Conservation (phyloP, 2,113 vertebrate species). For the Egretta garzetta region DNA sequence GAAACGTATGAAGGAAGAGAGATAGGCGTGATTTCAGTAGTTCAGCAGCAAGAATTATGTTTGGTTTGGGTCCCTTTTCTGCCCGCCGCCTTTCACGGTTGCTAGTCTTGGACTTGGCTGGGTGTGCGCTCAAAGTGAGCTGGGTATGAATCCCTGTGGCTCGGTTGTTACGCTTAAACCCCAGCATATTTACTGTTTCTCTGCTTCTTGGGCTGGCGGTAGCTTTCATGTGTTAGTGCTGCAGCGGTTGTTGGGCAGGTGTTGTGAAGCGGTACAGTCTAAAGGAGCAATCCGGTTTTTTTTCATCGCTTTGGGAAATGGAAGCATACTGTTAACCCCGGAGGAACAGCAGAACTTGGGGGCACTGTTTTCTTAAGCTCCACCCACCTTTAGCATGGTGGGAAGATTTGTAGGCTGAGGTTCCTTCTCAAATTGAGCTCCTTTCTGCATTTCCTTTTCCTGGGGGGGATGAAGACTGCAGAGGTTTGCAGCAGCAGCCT, state of each 20-base stretch:
- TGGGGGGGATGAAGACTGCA: neutral
- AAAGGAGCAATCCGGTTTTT: neutral
- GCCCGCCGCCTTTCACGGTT: neutral
- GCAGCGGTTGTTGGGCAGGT: neutral
- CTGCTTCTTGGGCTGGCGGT: neutral
- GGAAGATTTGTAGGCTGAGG: neutral
- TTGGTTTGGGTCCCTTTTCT: neutral
- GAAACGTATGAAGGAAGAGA: neutral
- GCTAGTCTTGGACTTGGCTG: neutral
- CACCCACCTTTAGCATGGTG: neutral
- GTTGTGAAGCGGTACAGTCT: neutral
- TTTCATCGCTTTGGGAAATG: neutral
- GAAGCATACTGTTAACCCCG: neutral
- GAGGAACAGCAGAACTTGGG: neutral
- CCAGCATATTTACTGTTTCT: neutral
- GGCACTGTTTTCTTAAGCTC: neutral
- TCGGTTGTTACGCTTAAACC: neutral
- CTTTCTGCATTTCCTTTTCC: neutral
- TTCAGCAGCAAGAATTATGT: neutral
- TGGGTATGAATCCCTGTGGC: neutral
- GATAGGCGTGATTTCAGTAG: neutral
- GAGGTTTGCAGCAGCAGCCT: neutral
- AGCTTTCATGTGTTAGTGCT: neutral
- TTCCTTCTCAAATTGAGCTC: neutral
- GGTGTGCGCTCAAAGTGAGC: neutral